Evolutionary conservation across 1,140 invertebrate species (phyloP).

Genomic region (Eriocheir sinensis): DNA sequence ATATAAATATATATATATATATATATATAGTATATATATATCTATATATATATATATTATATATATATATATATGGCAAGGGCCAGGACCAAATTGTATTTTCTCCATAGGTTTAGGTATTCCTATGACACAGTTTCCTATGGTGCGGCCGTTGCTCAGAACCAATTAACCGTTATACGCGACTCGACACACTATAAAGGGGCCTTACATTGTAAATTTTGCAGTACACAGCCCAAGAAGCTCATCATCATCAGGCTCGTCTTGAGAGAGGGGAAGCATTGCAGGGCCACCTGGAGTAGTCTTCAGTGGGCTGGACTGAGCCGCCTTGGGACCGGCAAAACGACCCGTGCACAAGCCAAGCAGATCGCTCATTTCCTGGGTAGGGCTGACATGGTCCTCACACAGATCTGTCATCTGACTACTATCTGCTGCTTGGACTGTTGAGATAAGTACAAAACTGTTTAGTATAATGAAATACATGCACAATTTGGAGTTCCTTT

Average conservation of each 20-base stretch:
- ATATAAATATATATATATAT: background rate
- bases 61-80: background rate
- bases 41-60: background rate
- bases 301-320: background rate
- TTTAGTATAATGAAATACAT: too few species aligned
- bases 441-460: too few species aligned
- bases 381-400: slow-evolving; percentile 54
- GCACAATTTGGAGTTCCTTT: background rate
- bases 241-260: slow-evolving; percentile 58
- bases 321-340: slow-evolving; percentile 40
- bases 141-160: too few species aligned
- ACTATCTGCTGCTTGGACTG: background rate
- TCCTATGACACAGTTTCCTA: too few species aligned
- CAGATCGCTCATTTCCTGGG: slow-evolving; percentile 68
- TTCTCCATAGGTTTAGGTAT: too few species aligned
- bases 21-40: too few species aligned
- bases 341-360: slow-evolving; percentile 67
- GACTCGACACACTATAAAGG: background rate
- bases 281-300: background rate
- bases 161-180: too few species aligned
- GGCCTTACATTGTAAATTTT: slow-evolving; percentile 68
- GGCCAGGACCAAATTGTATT: too few species aligned
- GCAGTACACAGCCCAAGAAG: slow-evolving; percentile 60
- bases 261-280: background rate
- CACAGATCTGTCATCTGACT: slow-evolving; percentile 35